These are phyloP conservation scores for Achlya flavicornis DNA, from an alignment of 2,888 invertebrate genomes.

Conservation along the genomic window DNA sequence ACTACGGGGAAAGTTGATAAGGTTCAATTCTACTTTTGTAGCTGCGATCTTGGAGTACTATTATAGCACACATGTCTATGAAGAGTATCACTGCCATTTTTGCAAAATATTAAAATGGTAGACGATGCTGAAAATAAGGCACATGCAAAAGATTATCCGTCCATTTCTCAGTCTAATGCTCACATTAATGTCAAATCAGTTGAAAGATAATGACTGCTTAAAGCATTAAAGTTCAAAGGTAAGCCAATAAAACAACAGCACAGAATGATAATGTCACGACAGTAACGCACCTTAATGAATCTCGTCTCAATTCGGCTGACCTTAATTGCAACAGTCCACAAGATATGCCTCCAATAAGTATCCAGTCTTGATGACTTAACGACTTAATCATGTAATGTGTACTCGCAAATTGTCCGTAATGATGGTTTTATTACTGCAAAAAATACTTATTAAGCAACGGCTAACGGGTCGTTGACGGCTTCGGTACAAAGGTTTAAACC, in stretches of 20 bases:
- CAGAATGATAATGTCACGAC: constrained; percentile 19
- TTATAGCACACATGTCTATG: neutral
- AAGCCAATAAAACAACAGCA: constrained; percentile 10
- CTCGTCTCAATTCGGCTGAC: constrained; percentile 38
- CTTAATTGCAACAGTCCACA: constrained; percentile 51
- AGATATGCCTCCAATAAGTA: constrained; percentile 12
- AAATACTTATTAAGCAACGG: constrained; percentile 42
- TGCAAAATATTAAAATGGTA: no score
- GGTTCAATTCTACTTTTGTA: neutral
- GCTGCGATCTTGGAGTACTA: neutral
- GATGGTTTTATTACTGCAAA: constrained; percentile 49
- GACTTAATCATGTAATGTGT: constrained; percentile 55
- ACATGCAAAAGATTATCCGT: neutral
- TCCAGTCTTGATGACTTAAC: constrained; percentile 43
- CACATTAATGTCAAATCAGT: neutral
- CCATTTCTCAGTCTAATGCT: neutral
- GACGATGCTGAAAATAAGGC: neutral
- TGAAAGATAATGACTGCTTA: neutral
- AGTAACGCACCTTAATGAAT: constrained; percentile 20
- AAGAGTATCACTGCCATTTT: neutral
- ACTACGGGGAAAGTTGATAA: neutral
- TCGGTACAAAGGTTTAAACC: constrained; percentile 2
- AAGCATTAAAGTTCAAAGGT: constrained; percentile 9
- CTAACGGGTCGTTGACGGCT: constrained; percentile 28
- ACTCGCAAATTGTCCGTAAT: constrained; percentile 43